These are phyloP conservation scores for Camponotus fellah DNA, from an alignment of 2,888 invertebrate genomes.

Conservation along the genomic window DNA sequence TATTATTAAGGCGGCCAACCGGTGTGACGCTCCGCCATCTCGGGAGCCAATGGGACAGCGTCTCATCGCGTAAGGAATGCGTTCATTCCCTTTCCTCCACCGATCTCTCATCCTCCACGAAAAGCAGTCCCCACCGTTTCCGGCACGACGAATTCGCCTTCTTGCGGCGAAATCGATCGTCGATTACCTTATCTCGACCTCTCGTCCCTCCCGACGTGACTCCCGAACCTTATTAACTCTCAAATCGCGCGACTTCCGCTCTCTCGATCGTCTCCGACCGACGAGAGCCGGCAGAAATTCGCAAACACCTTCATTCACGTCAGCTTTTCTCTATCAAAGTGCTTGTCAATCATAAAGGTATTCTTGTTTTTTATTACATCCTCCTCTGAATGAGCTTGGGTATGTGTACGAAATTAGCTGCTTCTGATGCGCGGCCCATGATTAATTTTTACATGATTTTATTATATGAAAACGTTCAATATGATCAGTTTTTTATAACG, in stretches of 20 bases:
- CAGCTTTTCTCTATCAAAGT: constrained; percentile 54
- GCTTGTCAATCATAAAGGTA: constrained; percentile 54
- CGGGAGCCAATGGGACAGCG: constrained; percentile 83
- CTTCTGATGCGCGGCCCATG: background rate
- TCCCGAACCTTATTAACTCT: constrained; percentile 56
- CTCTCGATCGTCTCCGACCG: constrained; percentile 38
- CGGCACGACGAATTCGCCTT: constrained; percentile 76
- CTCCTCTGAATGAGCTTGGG: constrained; percentile 27
- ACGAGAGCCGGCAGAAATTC: constrained; percentile 50
- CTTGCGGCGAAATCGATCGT: constrained; percentile 62
- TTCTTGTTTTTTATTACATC: constrained; percentile 40
- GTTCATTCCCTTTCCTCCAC: constrained; percentile 77
- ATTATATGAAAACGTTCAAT: background rate
- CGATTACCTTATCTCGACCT: constrained; percentile 46
- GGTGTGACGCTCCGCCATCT: constrained; percentile 83
- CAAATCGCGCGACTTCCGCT: constrained; percentile 55
- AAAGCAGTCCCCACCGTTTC: constrained; percentile 78
- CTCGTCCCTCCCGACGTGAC: constrained; percentile 31
- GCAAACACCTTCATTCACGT: constrained; percentile 52
- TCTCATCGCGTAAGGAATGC: constrained; percentile 81
- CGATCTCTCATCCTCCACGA: constrained; percentile 69
- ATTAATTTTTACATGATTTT: constrained; percentile 37
- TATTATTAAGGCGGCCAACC: constrained; percentile 85
- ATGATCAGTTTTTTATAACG: constrained; percentile 4
- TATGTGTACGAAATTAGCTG: constrained; percentile 34